Percentiles rank a stretch among this genome's conserved stretches.
These are phyloP conservation scores for Cassiopea xamachana DNA, from an alignment of 30 jellyfish, hydroid and myxozoan species.

Conservation along the genomic window DNA sequence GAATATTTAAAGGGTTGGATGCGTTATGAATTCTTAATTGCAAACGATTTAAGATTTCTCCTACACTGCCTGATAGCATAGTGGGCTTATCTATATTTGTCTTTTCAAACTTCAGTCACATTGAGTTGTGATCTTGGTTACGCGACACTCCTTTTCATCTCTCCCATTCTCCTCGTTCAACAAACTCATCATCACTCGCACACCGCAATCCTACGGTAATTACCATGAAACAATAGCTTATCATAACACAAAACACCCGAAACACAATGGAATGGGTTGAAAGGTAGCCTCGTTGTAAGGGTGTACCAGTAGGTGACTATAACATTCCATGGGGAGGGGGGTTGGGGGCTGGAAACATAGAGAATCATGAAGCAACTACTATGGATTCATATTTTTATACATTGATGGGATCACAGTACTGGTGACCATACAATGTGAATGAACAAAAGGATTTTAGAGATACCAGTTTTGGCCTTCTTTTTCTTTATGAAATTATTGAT, in stretches of 20 bases:
- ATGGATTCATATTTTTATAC: too few relatives aligned
- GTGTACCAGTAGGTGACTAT: background rate
- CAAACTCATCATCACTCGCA: conserved; percentile 51
- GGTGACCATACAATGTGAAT: too few relatives aligned
- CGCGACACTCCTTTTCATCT: background rate
- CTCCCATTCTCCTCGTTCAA: conserved; percentile 36
- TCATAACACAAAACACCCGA: conserved; percentile 49
- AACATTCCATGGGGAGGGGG: background rate
- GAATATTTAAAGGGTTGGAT: conserved; percentile 67
- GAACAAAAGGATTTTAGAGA: too few relatives aligned
- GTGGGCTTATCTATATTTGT: background rate
- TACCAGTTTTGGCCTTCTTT: too few relatives aligned
- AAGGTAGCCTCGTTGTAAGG: background rate
- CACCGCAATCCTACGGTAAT: conserved; percentile 59
- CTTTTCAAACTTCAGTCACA: background rate
- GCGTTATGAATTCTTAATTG: conserved; percentile 69
- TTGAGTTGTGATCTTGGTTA: background rate
- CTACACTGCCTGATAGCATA: background rate
- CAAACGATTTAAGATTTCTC: conserved; percentile 32
- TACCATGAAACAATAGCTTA: conserved; percentile 56
- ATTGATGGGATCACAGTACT: too few relatives aligned
- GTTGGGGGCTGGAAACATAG: too few relatives aligned
- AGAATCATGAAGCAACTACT: too few relatives aligned
- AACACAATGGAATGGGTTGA: background rate
- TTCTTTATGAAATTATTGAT: too few relatives aligned